Conservation (phyloP, 2,113 vertebrate species). For the Cephalophus harveyi region DNA sequence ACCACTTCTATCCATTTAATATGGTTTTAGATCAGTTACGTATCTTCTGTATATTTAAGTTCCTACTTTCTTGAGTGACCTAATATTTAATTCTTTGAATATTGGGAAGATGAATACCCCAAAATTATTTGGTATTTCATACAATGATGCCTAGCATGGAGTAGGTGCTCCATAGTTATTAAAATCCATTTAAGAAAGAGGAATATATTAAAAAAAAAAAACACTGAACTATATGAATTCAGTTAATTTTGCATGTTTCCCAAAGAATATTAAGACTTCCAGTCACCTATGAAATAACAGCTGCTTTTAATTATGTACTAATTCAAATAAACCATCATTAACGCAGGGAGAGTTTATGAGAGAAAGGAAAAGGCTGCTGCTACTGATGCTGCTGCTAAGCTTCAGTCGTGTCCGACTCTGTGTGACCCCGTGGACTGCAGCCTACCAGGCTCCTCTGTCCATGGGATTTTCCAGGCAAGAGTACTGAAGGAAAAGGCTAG, state of each 20-base stretch:
- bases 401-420: accelerated
- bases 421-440: not conserved
- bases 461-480: not conserved
- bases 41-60: not conserved
- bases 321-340: conserved; percentile 40
- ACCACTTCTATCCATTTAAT: not conserved
- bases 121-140: not conserved
- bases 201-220: not conserved
- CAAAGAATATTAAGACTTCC: conserved; percentile 47
- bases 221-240: conserved; percentile 17
- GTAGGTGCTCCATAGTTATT: not conserved
- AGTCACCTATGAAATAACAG: conserved; percentile 44
- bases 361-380: not conserved
- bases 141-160: not conserved
- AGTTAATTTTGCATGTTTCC: conserved; percentile 27
- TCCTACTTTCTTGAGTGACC: not conserved
- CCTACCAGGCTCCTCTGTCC: not conserved
- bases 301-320: conserved; percentile 47
- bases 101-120: not conserved
- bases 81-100: not conserved
- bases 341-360: not conserved
- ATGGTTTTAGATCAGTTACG: not conserved
- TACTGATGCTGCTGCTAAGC: no score
- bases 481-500: not conserved
- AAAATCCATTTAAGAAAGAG: conserved; percentile 23